Evolutionary conservation across 2,888 invertebrate genomes (phyloP), one percentile per base, ranked within the genome.

Genomic region (Calliopum simillimum): DNA sequence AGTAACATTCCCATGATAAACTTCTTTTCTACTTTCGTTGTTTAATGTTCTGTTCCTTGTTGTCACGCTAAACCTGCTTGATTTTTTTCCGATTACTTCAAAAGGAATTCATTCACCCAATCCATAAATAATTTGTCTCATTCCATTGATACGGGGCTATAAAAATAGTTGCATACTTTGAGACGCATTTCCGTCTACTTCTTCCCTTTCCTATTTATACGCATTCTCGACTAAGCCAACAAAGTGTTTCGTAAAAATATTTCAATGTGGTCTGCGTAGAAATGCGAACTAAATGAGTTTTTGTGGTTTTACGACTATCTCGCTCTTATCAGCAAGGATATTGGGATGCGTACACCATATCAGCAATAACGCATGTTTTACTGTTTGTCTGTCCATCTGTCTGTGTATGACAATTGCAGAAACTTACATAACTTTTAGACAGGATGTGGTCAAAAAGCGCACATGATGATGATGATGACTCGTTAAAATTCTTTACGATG

Each of bases 261-360:
- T 64, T 65, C 51, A 64, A 19, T 59, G 59, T 47, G 49, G 21
- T 23, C 16, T 53, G 43, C 23, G 23, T n/a, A 33, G 23, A 70
- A 75, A 75, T 74, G 70, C 70, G 64, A 68, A 59, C 58, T 70
- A 76, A 76, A 76, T 76, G 74, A 75, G 76, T 75, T 76, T 76
- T 75, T 76, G 76, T 72, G 76, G 76, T 75, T 76, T 76, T 71
- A 61, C 72, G 72, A 53, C 43, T 55, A 43, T n/a, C n/a, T n/a
- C n/a, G n/a, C 33, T 33, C 33, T 65, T 65, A 43, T 21, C 53
- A 41, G 33, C 16, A 51, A 51, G 33, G 41, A 63, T 23, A 63
- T 16, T 33, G 33, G 33, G 33, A 33, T 33, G 8, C 8, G 8
- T 33, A 8, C 33, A 8, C 33, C 33, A 33, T 8, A 33, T 33